Conservation (phyloP, 1,140 invertebrate genomes). For the Scaptomyza graminum region DNA sequence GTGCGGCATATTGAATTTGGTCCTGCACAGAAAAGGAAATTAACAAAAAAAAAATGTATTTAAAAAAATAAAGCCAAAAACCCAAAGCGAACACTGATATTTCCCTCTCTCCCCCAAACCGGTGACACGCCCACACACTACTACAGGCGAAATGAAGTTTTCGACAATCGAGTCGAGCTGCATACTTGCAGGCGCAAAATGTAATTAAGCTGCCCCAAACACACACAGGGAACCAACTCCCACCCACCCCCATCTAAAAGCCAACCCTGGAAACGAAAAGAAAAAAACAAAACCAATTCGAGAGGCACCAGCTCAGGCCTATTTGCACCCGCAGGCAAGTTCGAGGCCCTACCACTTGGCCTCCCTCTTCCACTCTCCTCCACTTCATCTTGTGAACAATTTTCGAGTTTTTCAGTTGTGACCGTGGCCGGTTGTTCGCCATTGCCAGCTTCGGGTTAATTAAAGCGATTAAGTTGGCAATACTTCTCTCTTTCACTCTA, state of each 20-base stretch:
- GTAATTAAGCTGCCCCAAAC: conserved; percentile 72
- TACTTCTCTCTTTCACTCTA: conserved; percentile 39
- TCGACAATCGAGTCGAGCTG: conserved; percentile 44
- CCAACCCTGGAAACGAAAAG: conserved; percentile 16
- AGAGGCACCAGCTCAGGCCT: neutral
- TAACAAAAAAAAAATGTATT: neutral
- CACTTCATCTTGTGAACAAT: neutral
- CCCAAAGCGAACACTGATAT: neutral
- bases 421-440: conserved; percentile 14
- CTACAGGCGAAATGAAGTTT: conserved; percentile 42
- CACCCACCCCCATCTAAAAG: conserved; percentile 10
- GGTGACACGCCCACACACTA: conserved; percentile 36
- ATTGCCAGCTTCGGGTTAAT: conserved; percentile 54
- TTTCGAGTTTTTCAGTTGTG: conserved; percentile 4
- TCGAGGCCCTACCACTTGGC: neutral
- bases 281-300: conserved; percentile 26
- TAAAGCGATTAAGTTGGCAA: conserved; percentile 72
- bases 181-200: conserved; percentile 78
- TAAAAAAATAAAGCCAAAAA: conserved; percentile 16
- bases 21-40: neutral
- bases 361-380: no score
- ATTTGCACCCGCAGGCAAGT: neutral
- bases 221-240: conserved; percentile 6
- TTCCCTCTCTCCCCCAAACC: neutral
- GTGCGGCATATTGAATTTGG: conserved; percentile 53